phyloP scores from a whole-genome alignment of 2,888 invertebrate genomes.

The Neoitamus cyanurus region DNA sequence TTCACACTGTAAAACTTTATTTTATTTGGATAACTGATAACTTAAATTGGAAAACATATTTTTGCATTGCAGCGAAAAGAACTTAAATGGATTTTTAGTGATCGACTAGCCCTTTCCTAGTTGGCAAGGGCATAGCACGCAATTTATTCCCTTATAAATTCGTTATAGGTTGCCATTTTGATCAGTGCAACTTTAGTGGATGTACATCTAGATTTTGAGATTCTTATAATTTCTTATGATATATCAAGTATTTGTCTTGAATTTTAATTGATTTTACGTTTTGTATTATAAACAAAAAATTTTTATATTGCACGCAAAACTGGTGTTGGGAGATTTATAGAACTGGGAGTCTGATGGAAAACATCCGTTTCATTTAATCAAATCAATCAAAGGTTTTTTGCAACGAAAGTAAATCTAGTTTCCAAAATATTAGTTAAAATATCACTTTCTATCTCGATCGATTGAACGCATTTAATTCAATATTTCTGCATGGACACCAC shows the following conservation, averaged over 20 bases:
- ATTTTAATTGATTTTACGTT: neutral
- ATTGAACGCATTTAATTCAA: neutral
- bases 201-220: neutral
- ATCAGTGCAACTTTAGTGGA: neutral
- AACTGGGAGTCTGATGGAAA: neutral
- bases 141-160: neutral
- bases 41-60: neutral
- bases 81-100: neutral
- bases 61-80: neutral
- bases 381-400: neutral
- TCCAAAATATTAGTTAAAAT: no score
- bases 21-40: neutral
- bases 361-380: neutral
- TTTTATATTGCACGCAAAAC: neutral
- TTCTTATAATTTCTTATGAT: neutral
- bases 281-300: neutral
- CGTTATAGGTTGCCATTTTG: neutral
- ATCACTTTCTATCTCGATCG: neutral
- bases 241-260: neutral
- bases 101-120: neutral
- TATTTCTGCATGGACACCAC: neutral
- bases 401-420: no score
- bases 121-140: neutral
- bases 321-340: neutral
- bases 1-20: neutral